Evolutionary conservation across 2,888 invertebrate genomes (phyloP).

Genomic region (Andrena hattorfiana): DNA sequence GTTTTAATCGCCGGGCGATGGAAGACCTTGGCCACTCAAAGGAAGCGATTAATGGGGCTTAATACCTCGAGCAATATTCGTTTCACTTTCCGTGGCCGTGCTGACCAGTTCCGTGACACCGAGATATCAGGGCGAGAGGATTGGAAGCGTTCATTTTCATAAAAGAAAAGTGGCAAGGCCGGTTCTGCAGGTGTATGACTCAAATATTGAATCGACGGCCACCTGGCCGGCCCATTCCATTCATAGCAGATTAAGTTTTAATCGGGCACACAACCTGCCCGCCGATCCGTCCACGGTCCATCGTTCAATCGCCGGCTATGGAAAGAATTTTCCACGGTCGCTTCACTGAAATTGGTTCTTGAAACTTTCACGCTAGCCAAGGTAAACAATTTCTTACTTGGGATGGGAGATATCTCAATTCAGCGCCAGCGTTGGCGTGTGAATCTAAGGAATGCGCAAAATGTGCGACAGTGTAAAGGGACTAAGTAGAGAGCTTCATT

Average conservation of each 20-base stretch:
- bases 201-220: conserved; percentile 37
- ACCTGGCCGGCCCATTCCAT: conserved; percentile 24
- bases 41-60: conserved; percentile 27
- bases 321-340: conserved; percentile 1
- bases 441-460: not conserved
- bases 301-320: conserved; percentile 12
- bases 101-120: conserved; percentile 12
- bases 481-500: not conserved
- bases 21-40: not conserved
- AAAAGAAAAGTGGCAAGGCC: conserved; percentile 43
- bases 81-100: conserved; percentile 44
- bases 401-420: not conserved
- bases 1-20: too few relatives aligned
- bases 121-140: not conserved
- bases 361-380: not conserved
- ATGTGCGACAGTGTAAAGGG: too few relatives aligned
- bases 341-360: not conserved
- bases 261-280: not conserved
- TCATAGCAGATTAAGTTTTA: conserved; percentile 41
- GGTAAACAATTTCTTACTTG: not conserved
- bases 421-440: not conserved
- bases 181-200: conserved; percentile 36
- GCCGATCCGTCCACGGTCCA: not conserved
- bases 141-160: conserved; percentile 46
- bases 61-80: conserved; percentile 3